These are phyloP conservation scores for Ennomos fuscantarius DNA, from an alignment of 2,888 invertebrate genomes.

Conservation along the genomic window DNA sequence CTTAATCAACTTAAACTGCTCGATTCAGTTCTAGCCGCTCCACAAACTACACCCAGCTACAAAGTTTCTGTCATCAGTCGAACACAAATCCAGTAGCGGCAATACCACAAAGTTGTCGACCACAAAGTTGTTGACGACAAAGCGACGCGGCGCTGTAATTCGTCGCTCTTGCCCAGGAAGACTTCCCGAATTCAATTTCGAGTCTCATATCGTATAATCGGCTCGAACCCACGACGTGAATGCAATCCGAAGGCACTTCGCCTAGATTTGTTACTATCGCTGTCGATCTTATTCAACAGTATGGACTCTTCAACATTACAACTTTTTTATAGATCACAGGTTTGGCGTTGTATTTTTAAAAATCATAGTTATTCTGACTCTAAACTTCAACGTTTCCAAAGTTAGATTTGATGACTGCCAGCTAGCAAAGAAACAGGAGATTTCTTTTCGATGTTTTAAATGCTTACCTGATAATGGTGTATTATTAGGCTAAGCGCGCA, in stretches of 20 bases:
- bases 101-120: slow-evolving; percentile 14
- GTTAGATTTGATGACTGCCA: no score
- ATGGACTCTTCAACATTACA: no score
- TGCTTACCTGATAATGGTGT: no score
- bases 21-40: not conserved
- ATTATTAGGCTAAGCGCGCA: no score
- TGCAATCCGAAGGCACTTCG: slow-evolving; percentile 55
- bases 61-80: slow-evolving; percentile 6
- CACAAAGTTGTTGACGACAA: slow-evolving; percentile 22
- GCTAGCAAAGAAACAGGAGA: no score
- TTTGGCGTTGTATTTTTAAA: no score
- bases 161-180: slow-evolving; percentile 53
- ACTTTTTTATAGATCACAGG: no score
- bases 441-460: no score
- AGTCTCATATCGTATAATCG: slow-evolving; percentile 74
- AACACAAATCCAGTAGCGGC: slow-evolving; percentile 8
- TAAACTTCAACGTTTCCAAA: not conserved
- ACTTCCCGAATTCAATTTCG: slow-evolving; percentile 69
- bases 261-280: slow-evolving; percentile 28
- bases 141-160: slow-evolving; percentile 33
- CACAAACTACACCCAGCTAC: slow-evolving; percentile 5
- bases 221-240: slow-evolving; percentile 54
- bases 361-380: not conserved
- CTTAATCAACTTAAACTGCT: not conserved
- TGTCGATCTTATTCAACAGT: slow-evolving; percentile 10